Evolutionary conservation across 2,888 invertebrate species (phyloP), one percentile per base, ranked within the genome.

Genomic region (Subacronicta megacephala): DNA sequence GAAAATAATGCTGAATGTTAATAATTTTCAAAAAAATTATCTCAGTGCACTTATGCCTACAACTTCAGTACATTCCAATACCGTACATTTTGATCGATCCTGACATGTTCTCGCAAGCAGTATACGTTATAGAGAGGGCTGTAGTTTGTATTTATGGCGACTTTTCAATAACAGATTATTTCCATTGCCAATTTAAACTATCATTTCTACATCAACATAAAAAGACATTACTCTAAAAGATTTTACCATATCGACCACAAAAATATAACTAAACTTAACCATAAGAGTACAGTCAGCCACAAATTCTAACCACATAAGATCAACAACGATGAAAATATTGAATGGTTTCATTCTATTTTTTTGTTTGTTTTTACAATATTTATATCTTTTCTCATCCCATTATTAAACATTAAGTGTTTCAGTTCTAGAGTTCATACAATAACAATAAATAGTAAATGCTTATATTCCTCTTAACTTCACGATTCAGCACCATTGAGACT

Each of bases 391-490:
- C 40, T 40, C 42, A 36, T 74, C 43, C 17, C 12, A 45, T 44
- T 43, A 58, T 43, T 38, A 62, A 61, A 53, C 43, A 67, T 50
- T 47, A 61, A 53, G 58, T 64, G 49, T 59, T 59, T 73, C 68
- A 73, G 72, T 73, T 62, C 57, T 69, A 69, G 53, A 72, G 59
- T 54, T 71, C 59, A 43, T 70, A 70, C 35, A 52, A 46, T 71
- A 72, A 72, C 66, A 75, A 73, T 82, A 82, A 81, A 72, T 72
- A 73, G 53, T 84, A 84, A 84, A 84, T 84, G 84, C 84, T 81
- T 59, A 72, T 61, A 70, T 76, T 75, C 69, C 75, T 71, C 76
- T 40, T n/a, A 42, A 58, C 35, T 15, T 54, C 54, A 72, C 60
- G 51, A 62, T 29, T 57, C 56, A 65, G 59, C 65, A 45, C 55